Evolutionary conservation across 2,888 invertebrate species (phyloP), one percentile per base, ranked within the genome.

Genomic region (Stegophylla sp.): DNA sequence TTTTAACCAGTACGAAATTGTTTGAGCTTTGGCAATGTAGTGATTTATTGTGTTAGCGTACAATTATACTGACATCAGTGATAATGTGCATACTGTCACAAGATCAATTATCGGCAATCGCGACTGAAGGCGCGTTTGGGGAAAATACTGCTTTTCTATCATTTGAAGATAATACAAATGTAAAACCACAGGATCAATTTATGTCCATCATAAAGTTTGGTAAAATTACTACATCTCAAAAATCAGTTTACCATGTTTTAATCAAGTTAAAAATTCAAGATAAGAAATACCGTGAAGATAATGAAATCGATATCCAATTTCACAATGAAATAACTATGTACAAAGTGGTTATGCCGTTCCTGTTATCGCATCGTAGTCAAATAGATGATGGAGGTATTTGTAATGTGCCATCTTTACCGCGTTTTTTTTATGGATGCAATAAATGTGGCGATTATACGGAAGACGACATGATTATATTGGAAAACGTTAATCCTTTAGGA

Each of bases 241-340:
- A 51, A 4, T 34, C n/a, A 12, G 0, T 15, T 1, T 12, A 26
- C 23, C 3, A 4, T 12, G 51, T 74, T 1, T 2, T 81, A 20
- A 56, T 81, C 2, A 81, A 73, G 3, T 41, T 79, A 12, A 79
- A 79, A 12, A 3, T 34, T 1, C 66, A 26, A 17, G 9, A 64
- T 0, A 5, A 12, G 5, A 10, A 43, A 0, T 0, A 20, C 1
- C n/a, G 43, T 1, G 23, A 76, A 15, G 12, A 17, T 3, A 56
- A 81, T 10, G 71, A 83, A 15, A 82, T 41, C 23, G 63, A 79
- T 26, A 26, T 43, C 0, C 83, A 83, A 66, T 84, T 84, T 73
- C 69, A 82, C 73, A 84, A 83, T 67, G 84, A 84, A 61, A 76
- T 82, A 5, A 20, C 76, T 10, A 82, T 84, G 82, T 84, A 84